Conservation (phyloP, 2,888 invertebrate genomes). For the Ormyrus labotus region DNA sequence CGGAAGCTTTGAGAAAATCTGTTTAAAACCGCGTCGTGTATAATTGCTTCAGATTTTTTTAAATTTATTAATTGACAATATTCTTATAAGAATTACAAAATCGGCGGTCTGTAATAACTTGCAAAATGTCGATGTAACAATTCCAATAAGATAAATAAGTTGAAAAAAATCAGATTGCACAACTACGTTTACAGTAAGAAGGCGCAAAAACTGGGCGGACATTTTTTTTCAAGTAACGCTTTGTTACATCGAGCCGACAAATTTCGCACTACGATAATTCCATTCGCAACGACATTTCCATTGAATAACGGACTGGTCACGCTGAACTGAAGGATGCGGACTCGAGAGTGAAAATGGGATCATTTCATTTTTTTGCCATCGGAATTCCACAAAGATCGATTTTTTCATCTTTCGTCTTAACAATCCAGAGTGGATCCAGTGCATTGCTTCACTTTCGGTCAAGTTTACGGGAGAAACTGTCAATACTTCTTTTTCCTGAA, state of each 20-base stretch:
- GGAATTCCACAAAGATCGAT: conserved; percentile 26
- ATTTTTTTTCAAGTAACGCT: too few relatives aligned
- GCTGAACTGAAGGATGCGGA: neutral
- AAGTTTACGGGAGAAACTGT: neutral
- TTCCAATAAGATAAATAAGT: neutral
- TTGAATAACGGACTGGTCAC: conserved; percentile 46
- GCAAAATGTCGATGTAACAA: neutral
- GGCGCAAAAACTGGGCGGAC: neutral
- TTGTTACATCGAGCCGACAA: too few relatives aligned
- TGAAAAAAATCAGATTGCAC: neutral
- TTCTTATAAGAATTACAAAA: too few relatives aligned
- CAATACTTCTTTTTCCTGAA: too few relatives aligned
- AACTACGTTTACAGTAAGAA: conserved; percentile 10
- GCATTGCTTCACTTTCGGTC: conserved; percentile 21
- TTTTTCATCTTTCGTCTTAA: neutral
- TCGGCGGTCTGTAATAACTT: too few relatives aligned
- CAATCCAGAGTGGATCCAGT: neutral
- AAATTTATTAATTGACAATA: too few relatives aligned
- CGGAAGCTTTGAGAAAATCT: too few relatives aligned
- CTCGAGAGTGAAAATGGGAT: conserved; percentile 38
- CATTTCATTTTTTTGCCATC: conserved; percentile 15
- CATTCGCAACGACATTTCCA: conserved; percentile 1
- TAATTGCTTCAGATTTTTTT: too few relatives aligned
- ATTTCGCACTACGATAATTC: too few relatives aligned
- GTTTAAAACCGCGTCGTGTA: too few relatives aligned